Evolutionary conservation across 2,113 vertebrate genomes (phyloP), one percentile per base, ranked within the genome.

Genomic region (Larimichthys polyactis): DNA sequence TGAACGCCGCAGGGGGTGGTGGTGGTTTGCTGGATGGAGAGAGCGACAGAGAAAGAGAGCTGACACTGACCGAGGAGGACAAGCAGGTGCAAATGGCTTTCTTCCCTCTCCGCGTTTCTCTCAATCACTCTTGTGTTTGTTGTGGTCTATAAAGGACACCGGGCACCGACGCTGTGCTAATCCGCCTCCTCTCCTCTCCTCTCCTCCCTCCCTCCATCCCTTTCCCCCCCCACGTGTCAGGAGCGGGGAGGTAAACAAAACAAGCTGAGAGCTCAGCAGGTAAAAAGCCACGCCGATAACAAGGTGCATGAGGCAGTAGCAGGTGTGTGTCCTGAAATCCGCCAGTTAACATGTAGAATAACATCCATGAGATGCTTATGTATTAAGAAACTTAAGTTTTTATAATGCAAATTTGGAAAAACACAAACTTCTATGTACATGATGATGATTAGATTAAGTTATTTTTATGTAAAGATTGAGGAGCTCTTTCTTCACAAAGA

Each of bases 201-300:
- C 22, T 5, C 51, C 64, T 11, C 3, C 36, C 71, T 36, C 58
- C 15, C 9, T 24, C 27, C 4, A 11, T n/a, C 2, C 43, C 36
- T 1, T 19, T 7, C 15, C 3, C 46, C 46, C 67, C 80, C 83
- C 93, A 91, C 91, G 90, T 92, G 91, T 86, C 72, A 59, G 72
- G 20, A 48, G 59, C 22, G 14, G 48, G 32, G 89, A 92, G 73
- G 90, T 93, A 92, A 93, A 93, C 90, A 94, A 89, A 92, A 75
- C 73, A 51, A 66, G 66, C 65, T 4, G 27, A 24, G 19, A 68
- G 46, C 75, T 72, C 62, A 75, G 76, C 75, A 65, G 60, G 54
- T 76, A 17, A 79, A 72, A n/a, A 63, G 54, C 15, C 68, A 63
- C 43, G 12, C n/a, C 1, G 36, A 54, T 24, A 22, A 10, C 16